Conservation (phyloP, 2,113 vertebrate genomes). For the Prietella phreatophila region DNA sequence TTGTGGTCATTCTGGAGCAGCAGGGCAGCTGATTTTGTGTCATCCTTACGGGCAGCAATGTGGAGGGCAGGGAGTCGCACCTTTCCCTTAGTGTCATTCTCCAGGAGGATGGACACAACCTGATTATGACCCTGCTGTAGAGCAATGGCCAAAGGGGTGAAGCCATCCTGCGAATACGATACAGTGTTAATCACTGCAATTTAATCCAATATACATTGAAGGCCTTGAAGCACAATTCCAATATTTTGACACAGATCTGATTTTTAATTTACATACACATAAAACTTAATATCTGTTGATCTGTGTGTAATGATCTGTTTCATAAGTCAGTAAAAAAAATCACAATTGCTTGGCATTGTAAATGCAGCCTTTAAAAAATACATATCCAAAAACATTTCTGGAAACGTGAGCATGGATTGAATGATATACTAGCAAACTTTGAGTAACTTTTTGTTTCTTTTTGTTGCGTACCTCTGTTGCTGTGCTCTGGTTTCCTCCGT, state of each 20-base stretch:
- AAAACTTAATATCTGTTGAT: not conserved
- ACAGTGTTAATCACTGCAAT: not conserved
- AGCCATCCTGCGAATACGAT: conserved; percentile 81
- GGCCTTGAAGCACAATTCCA: not conserved
- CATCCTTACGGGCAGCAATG: conserved; percentile 94
- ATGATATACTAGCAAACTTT: not conserved
- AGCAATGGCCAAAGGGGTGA: conserved; percentile 93
- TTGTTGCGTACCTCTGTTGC: conserved; percentile 85
- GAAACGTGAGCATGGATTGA: not conserved
- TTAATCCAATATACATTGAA: not conserved
- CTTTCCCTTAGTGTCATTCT: conserved; percentile 97
- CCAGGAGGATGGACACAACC: conserved; percentile 92
- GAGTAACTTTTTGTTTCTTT: not conserved
- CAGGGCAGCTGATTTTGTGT: conserved; percentile 95
- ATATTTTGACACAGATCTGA: not conserved
- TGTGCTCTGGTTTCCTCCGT: conserved; percentile 96
- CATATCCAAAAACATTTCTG: not conserved
- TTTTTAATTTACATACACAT: not conserved
- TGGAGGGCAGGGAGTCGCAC: conserved; percentile 94
- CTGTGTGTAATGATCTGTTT: not conserved
- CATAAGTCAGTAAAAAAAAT: not conserved
- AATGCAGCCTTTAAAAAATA: not conserved
- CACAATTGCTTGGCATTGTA: not conserved
- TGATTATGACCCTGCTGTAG: conserved; percentile 98
- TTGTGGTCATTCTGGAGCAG: conserved; percentile 97